Evolutionary conservation across 2,113 vertebrate genomes (phyloP).

Genomic region (Corythaixoides concolor): DNA sequence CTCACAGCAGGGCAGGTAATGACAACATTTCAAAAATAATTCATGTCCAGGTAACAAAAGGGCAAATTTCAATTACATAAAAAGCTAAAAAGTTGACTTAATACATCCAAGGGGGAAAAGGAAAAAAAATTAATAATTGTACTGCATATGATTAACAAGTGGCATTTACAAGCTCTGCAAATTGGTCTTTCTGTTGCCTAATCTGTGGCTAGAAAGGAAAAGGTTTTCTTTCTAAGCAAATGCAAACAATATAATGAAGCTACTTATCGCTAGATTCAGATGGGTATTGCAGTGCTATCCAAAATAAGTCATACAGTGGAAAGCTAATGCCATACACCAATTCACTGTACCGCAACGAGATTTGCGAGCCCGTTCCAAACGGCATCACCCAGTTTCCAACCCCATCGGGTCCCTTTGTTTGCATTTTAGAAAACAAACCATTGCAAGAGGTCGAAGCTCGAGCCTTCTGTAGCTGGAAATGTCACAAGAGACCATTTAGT

Average conservation of each 20-base stretch:
- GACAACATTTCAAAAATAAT: conserved; percentile 75
- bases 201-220: not conserved
- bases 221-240: conserved; percentile 2
- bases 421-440: not conserved
- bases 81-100: conserved; percentile 60
- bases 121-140: not conserved
- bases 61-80: conserved; percentile 75
- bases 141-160: conserved; percentile 38
- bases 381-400: not conserved
- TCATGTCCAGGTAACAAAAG: conserved; percentile 75
- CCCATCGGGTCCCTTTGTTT: not conserved
- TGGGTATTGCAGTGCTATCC: not conserved
- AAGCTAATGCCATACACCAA: not conserved
- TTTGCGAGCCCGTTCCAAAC: not conserved
- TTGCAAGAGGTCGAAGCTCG: not conserved
- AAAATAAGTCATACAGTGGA: not conserved
- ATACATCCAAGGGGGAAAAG: conserved; percentile 6
- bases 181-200: conserved; percentile 52
- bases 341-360: not conserved
- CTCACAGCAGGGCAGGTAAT: conserved; percentile 72
- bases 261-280: not conserved
- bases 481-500: conserved; percentile 20
- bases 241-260: not conserved
- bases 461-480: conserved; percentile 1
- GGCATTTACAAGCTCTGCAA: conserved; percentile 51